Conservation (phyloP, 1,140 invertebrate species). For the Homalodisca vitripennis region DNA sequence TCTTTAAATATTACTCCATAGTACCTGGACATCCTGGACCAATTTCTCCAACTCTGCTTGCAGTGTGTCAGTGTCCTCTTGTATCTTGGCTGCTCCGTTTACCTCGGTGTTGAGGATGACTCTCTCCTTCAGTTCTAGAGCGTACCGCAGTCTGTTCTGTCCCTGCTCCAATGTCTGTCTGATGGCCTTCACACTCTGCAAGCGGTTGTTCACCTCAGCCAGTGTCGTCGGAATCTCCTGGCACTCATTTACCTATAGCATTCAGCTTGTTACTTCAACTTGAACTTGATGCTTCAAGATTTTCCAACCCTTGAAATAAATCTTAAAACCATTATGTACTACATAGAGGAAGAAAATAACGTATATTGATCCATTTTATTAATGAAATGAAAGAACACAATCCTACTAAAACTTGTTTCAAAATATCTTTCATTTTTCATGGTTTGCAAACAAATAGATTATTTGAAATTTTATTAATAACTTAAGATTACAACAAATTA, state of each 20-base stretch:
- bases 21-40: slow-evolving; percentile 63
- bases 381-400: too few relatives aligned
- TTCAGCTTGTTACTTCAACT: too few relatives aligned
- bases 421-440: too few relatives aligned
- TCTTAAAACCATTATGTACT: too few relatives aligned
- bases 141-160: slow-evolving; percentile 86
- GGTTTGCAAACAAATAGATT: too few relatives aligned
- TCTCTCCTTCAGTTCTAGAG: slow-evolving; percentile 87
- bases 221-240: slow-evolving; percentile 72
- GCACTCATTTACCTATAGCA: slow-evolving; percentile 64
- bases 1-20: background rate
- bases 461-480: too few relatives aligned
- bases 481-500: too few relatives aligned
- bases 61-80: slow-evolving; percentile 85
- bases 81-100: slow-evolving; percentile 78
- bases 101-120: slow-evolving; percentile 91
- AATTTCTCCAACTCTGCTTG: slow-evolving; percentile 87
- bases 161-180: slow-evolving; percentile 85
- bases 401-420: too few relatives aligned
- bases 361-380: too few relatives aligned
- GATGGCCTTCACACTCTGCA: slow-evolving; percentile 80
- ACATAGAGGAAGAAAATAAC: too few relatives aligned
- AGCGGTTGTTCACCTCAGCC: slow-evolving; percentile 77
- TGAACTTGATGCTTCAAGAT: too few relatives aligned
- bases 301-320: too few relatives aligned